Evolutionary conservation across 2,888 invertebrate species (phyloP), one percentile per base, ranked within the genome.

Genomic region (Ochropleura leucogaster): DNA sequence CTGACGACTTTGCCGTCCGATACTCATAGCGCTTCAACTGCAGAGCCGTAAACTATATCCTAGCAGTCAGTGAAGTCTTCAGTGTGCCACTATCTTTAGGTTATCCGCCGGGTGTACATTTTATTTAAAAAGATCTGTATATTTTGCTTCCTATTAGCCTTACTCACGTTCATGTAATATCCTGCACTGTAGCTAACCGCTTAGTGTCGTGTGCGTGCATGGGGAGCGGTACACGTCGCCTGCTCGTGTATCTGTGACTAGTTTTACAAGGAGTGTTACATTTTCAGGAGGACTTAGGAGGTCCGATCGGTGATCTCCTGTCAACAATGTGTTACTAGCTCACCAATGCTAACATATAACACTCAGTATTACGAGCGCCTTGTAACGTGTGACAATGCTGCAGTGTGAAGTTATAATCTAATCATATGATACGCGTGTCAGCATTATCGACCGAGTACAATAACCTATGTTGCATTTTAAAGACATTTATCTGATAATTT

Each of bases 281-380:
- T 95, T 93, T 97, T 93, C 97, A 98, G 98, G 97, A 97, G 93
- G 97, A 98, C 92, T 94, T 97, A 93, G 95, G 97, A 93, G 97
- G 97, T 91, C 97, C 97, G 84, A 96, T 97, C 93, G 97, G 97
- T 94, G 96, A 97, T 93, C 96, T 97, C 93, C 97, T 98, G 93
- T 97, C 97, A 91, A 95, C 97, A 89, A 92, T 98, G 95, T 96
- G 96, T 94, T 97, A 97, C 94, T 97, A 97, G 82, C 77, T 88
- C 90, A 79, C 68, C 89, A 87, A 89, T 82, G 88, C 91, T 90
- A 88, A 82, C 85, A 87, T 86, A 89, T 90, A 90, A 89, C 90
- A 89, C 92, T 93, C 93, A 90, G 89, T 93, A 93, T 92, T 89
- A 91, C 92, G 93, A 93, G 92, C 90, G 89, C 89, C 91, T 89